Percentiles rank a stretch among this genome's conserved stretches.
phyloP scores from a whole-genome alignment of 2,797 vertebrate genomes.

The Hypotaenidia philippensis region DNA sequence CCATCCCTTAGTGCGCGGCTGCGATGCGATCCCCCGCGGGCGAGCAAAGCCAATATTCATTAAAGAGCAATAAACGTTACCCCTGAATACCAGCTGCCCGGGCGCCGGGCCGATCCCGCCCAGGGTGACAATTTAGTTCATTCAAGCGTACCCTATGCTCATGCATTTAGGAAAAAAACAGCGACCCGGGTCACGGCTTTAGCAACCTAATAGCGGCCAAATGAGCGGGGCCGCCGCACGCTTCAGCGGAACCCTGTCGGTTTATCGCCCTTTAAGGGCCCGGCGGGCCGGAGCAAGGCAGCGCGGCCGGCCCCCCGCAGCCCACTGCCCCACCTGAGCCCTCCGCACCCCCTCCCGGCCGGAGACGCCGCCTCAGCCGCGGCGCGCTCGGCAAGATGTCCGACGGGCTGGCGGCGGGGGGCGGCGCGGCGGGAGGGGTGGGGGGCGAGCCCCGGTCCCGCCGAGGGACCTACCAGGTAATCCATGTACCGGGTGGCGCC shows the following conservation, averaged over 20 bases:
- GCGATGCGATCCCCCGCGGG: constrained; percentile 26
- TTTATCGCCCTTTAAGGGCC: constrained; percentile 65
- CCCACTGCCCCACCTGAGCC: neutral
- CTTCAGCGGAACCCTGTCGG: constrained; percentile 37
- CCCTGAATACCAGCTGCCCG: neutral
- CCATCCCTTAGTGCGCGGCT: neutral
- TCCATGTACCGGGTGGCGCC: constrained; percentile 26
- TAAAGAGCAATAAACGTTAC: constrained; percentile 43
- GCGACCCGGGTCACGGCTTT: constrained; percentile 74
- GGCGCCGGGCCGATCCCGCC: neutral
- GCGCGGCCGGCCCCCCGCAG: neutral
- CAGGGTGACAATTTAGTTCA: constrained; percentile 56
- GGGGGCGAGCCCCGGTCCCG: neutral
- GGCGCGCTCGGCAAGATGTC: neutral
- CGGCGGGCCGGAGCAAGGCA: neutral
- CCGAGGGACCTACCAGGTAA: constrained; percentile 37
- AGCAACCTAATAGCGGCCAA: constrained; percentile 77
- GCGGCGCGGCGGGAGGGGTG: neutral
- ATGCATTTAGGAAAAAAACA: constrained; percentile 69
- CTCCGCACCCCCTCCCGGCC: neutral
- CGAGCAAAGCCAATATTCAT: constrained; percentile 19
- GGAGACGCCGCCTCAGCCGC: neutral
- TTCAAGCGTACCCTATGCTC: constrained; percentile 63
- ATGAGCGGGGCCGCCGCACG: constrained; percentile 67
- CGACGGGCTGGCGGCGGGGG: neutral